Percentiles rank a stretch among this genome's conserved stretches.
phyloP scores from a whole-genome alignment of 2,113 vertebrate species.

The Dermatemys mawii region DNA sequence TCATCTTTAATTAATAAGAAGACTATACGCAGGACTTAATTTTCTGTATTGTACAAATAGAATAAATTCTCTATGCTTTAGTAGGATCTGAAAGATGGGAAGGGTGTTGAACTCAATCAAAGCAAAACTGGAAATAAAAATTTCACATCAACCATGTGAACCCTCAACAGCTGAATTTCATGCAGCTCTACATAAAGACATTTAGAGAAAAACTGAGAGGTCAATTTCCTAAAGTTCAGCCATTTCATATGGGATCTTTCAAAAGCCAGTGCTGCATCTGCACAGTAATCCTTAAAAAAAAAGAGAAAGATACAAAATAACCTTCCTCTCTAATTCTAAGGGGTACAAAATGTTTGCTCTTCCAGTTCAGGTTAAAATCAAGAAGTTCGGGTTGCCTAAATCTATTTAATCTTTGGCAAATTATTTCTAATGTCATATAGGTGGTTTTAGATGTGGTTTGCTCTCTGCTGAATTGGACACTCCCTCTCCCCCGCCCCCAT shows the following conservation, averaged over 20 bases:
- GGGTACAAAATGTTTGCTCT: not conserved
- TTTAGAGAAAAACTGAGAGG: not conserved
- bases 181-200: not conserved
- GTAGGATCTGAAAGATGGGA: not conserved
- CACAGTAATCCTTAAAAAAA: not conserved
- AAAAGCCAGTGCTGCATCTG: not conserved
- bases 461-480: not conserved
- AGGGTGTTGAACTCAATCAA: not conserved
- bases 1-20: not conserved
- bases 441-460: not conserved
- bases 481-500: too few relatives aligned
- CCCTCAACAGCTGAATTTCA: accelerated
- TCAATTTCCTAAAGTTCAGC: not conserved
- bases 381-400: not conserved
- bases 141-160: not conserved
- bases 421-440: not conserved
- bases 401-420: accelerated
- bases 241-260: accelerated
- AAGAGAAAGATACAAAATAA: not conserved
- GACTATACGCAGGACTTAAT: not conserved
- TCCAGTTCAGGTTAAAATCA: not conserved
- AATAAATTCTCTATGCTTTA: not conserved
- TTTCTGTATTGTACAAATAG: slow-evolving; percentile 3
- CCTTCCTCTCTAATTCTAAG: not conserved
- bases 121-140: not conserved